Base-by-base conservation (phyloP, 2,888 invertebrate genomes). In the Lochmaea capreae region DNA sequence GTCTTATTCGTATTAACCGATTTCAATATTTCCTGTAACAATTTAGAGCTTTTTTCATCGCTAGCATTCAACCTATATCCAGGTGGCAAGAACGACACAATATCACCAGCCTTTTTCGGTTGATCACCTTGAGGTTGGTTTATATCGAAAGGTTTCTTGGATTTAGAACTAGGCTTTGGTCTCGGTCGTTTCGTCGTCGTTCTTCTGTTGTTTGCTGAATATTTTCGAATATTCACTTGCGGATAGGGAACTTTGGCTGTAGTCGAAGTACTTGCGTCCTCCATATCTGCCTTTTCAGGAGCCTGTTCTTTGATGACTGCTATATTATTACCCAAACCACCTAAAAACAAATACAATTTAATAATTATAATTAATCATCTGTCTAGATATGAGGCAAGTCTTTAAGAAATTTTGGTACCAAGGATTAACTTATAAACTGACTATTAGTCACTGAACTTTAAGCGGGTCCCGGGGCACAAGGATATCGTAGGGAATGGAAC, bases 311-410 rank as follows among this genome's bases (percentile, higher is more conserved):
- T 91, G 61, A 92, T 90, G 6, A 91, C 87, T 54, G 91, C 89
- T 79, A 92, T 91, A 84, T 93, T 92, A 85, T 93, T 92, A 67
- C 91, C 92, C 43, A 94, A 91, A 67, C 93, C 93, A 66, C 93
- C 81, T 80, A 26, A 67, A 74, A 71, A 57, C 22, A 65, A 33
- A 46, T 6, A 14, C n/a, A n/a, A 22, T 22, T 22, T 8, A 26
- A 71, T 43, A 14, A 52, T n/a, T n/a, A n/a, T n/a, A n/a, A n/a
- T n/a, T n/a, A n/a, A n/a, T n/a, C n/a, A n/a, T n/a, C n/a, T n/a
- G n/a, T n/a, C 3, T 46, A 46, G 33, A 39, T 39, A 9, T 8
- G 33, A 8, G 33, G 5, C 33, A 33, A 8, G 33, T 1, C 33
- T 33, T 33, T 33, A 1, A 33, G 33, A 33, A 22, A 22, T 22